Base-by-base conservation (phyloP, 2,797 vertebrate genomes). In the Pangasius macronema region DNA sequence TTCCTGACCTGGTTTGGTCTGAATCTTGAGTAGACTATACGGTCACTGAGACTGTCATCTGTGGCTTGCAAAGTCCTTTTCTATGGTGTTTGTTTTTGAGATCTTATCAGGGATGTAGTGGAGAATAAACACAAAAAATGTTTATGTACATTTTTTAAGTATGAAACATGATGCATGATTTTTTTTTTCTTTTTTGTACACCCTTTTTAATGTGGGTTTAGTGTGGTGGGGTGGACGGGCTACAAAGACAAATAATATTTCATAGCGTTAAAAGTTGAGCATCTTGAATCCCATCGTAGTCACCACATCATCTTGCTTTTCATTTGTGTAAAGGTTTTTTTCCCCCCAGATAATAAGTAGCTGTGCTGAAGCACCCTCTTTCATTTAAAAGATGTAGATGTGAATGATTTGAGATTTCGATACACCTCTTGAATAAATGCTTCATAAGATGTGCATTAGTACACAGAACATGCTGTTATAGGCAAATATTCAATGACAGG, bases 1-100 rank as follows among this genome's bases (percentile, higher is more conserved):
- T 84, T 82, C 82, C 49, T 73, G 80, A 49, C 67, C 86, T 82
- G 49, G 81, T 82, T 87, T 20, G 49, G 75, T 76, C 85, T 30
- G 57, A 20, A 67, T 67, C 51, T 65, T 30, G 33, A 76, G 49
- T n/a, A 57, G 42, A 27, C 67, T 76, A 67, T 67, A 49, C 14
- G 6, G 33, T 76, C 22, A 24, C 57, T 46, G 59, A 55, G 55
- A 20, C 39, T 67, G 84, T 24, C 68, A 16, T 79, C 27, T 76
- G 46, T 68, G 27, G 22, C 9, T 87, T 77, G 57, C 20, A n/a
- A 77, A 49, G 72, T 11, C 42, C 63, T 65, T 59, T 63, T 81
- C 70, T 81, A 73, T 88, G 68, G 39, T 33, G 51, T 70, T 84
- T 49, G 14, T 73, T 51, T 84, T 85, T 39, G 46, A 82, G 53